Base-by-base conservation (phyloP, 1,140 invertebrate genomes). In the Proctacanthus coquilletti region DNA sequence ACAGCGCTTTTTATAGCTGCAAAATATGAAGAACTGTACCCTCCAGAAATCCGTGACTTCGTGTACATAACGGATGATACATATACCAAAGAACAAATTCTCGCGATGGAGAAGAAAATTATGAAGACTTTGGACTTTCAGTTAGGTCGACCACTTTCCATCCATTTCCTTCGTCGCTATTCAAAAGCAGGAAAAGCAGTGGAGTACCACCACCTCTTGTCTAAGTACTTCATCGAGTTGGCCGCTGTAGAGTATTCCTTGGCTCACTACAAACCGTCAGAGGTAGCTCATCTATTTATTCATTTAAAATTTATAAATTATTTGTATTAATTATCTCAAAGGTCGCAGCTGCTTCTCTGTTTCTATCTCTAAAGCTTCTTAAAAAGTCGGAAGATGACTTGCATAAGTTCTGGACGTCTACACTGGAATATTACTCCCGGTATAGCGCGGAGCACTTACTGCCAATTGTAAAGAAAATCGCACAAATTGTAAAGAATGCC, bases 11-110 rank as follows among this genome's bases (percentile, higher is more conserved):
- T 91, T 45, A 77, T 97, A 40, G 89, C 93, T 9, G 77, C 80
- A 46, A 98, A 97, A 60, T 97, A 92, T 52, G 93, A 97, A 64
- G 94, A 98, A 66, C 84, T 94, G 52, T 88, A 83, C 49, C 71
- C 81, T 4, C 89, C 92, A 3, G 82, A 87, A 38, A 71, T 95
- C 19, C 64, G 63, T 2, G 92, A 97, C 60, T 96, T 93, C 66
- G 79, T 89, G 5, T 93, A 83, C 50, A 85, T 96, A 29, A 86
- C 88, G 13, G 91, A 93, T 60, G 77, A 89, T 57, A 77, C 87
- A 0, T 96, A 88, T 52, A 73, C 71, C 1, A 81, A 77, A 47
- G 50, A 63, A 6, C 80, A 95, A 47, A 79, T 97, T 21, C 61
- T 83, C 13, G 63, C 71, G 33, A 95, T 93, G 79, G 93, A 97